Base-by-base conservation (phyloP, 2,888 invertebrate genomes). In the Portevinia maculata region DNA sequence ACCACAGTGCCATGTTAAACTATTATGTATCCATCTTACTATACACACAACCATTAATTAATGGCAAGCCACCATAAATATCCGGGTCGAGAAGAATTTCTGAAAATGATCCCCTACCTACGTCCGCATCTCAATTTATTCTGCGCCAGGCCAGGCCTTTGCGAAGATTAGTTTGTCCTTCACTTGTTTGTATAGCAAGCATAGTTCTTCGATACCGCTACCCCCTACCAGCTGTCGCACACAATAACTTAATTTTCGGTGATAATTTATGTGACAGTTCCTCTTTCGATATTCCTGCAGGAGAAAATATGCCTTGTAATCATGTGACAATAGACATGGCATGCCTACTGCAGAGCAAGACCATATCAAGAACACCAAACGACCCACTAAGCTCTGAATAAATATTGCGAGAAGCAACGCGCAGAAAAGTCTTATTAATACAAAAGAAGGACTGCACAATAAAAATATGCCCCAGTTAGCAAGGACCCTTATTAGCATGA, bases 251-350 rank as follows among this genome's bases (percentile, higher is more conserved):
- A 70, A 79, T 79, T 79, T 79, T 79, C 57, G 69, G 75, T 44
- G 69, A 79, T 79, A 79, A 75, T 64, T 81, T 81, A 81, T 81
- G 79, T 81, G 79, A 75, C 79, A 81, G 59, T 69, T 64, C 57
- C 69, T 46, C 28, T 50, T 57, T 57, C 21, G 34, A 32, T 55
- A 1, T 41, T 13, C 21, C 15, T 32, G 34, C 34, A 15, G 41
- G 37, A 41, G 48, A 57, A 74, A 69, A 74, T 69, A 79, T 69
- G 74, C 67, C 44, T 8, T 34, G 73, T 62, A 46, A 79, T 59
- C 70, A 59, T 62, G 64, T 69, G 52, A 37, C 62, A 59, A 41
- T 44, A 48, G 55, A 21, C 60, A 59, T n/a, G n/a, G n/a, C 21
- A 9, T 8, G 15, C 11, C n/a, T 55, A 28, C 5, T 30, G 50